Evolutionary conservation across 1,140 invertebrate genomes (phyloP), one percentile per base, ranked within the genome.

Genomic region (Pemphigus obesinymphae): DNA sequence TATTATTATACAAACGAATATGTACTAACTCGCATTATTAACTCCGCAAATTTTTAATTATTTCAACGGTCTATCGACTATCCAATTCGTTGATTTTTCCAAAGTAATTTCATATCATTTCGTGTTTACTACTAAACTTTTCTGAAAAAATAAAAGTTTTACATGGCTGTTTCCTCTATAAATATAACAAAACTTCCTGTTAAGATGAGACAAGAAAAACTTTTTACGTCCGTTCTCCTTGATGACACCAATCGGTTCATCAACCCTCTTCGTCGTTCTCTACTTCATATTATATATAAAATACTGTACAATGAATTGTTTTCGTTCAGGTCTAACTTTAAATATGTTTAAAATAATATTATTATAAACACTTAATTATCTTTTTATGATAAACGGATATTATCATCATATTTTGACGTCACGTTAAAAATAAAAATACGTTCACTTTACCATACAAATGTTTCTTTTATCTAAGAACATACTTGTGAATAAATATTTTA

Each of bases 181-280:
- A 78, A 61, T 58, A 43, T 58, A 55, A 29, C 75, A 43, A 78
- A 78, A 78, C 75, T 78, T 78, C 34, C 34, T 26, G 34, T 58
- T 23, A 23, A 70, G 37, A 70, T n/a, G 40, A 45, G n/a, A 26
- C 37, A 37, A 55, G 31, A 61, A 78, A 58, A 78, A 78, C 53
- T 78, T 78, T 76, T 58, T 37, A 37, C 34, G 29, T 78, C n/a
- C n/a, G 31, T 78, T 76, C 40, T 78, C 34, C 17, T 20, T 43
- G n/a, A 70, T 26, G 66, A 43, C 37, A 43, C 66, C 66, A 31
- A 26, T 70, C 66, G n/a, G 66, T 40, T 70, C n/a, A 13, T 37
- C 31, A 68, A 68, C 34, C 63, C 4, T 61, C 3, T 43, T 43
- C 23, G n/a, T 26, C 7, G 43, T 43, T 23, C 34, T 3, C 48